Conservation (phyloP, 30 jellyfish, hydroid and myxozoan species). For the Cassiopea xamachana region DNA sequence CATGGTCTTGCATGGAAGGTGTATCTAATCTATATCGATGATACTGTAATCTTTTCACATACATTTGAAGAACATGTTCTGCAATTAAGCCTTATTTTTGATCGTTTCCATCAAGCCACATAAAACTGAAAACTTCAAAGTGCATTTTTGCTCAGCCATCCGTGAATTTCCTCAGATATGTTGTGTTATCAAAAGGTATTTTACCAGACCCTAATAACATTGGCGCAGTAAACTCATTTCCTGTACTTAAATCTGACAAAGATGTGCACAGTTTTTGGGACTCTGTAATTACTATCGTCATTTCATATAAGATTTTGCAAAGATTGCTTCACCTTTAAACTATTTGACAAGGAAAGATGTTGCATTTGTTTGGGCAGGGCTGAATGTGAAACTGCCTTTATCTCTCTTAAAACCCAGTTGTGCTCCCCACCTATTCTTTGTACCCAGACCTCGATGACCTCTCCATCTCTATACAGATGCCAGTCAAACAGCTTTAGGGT, state of each 20-base stretch:
- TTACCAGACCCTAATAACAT: slow-evolving; percentile 56
- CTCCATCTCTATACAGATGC: slow-evolving; percentile 59
- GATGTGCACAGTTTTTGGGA: slow-evolving; percentile 39
- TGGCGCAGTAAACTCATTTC: slow-evolving; percentile 11
- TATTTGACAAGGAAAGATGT: slow-evolving; percentile 32
- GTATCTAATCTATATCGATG: slow-evolving; percentile 63
- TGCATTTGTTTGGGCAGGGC: slow-evolving; percentile 29
- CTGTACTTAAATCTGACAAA: slow-evolving; percentile 26
- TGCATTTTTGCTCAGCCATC: slow-evolving; percentile 17
- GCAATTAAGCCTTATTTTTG: slow-evolving; percentile 46
- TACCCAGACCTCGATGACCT: slow-evolving; percentile 44
- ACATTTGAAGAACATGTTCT: slow-evolving; percentile 45
- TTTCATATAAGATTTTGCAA: slow-evolving; percentile 42
- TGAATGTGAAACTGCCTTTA: slow-evolving; percentile 37
- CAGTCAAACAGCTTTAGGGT: slow-evolving; percentile 41
- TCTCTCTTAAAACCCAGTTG: neutral
- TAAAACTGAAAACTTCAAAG: slow-evolving; percentile 51
- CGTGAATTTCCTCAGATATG: slow-evolving; percentile 61
- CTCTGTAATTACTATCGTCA: slow-evolving; percentile 49
- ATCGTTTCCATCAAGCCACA: slow-evolving; percentile 34
- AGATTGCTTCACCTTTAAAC: slow-evolving; percentile 66
- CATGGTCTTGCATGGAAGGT: slow-evolving; percentile 56
- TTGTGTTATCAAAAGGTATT: slow-evolving; percentile 51
- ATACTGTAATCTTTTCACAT: slow-evolving; percentile 47
- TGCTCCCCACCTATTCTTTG: slow-evolving; percentile 47